Conservation (phyloP, 35 echinoderm and acorn worm genomes). For the Chiridota heheva region DNA sequence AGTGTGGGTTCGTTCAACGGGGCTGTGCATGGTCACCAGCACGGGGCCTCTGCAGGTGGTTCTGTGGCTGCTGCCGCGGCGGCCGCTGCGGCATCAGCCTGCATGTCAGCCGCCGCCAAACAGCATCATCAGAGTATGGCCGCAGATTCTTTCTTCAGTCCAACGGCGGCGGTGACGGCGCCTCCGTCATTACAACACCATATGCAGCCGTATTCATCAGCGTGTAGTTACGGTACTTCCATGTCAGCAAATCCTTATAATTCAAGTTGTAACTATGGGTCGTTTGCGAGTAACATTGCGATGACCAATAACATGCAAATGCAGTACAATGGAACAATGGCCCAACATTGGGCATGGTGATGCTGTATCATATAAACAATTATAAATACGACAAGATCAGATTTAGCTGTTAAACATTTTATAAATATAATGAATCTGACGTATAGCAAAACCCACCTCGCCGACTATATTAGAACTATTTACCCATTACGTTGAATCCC, state of each 20-base stretch:
- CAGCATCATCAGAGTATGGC: constrained; percentile 67
- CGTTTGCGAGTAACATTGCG: constrained; percentile 71
- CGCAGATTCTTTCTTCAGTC: constrained; percentile 58
- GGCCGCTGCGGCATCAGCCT: constrained; percentile 67
- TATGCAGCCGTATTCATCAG: constrained; percentile 82
- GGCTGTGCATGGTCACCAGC: constrained; percentile 29
- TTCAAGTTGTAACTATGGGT: constrained; percentile 65
- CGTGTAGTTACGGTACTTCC: constrained; percentile 64
- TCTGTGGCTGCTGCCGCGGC: constrained; percentile 54
- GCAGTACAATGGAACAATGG: constrained; percentile 80
- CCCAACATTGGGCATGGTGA: constrained; percentile 80
- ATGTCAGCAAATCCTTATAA: constrained; percentile 64
- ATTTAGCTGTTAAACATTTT: too few species aligned
- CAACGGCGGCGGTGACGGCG: constrained; percentile 64
- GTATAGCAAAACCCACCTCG: too few species aligned
- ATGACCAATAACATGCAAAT: constrained; percentile 84
- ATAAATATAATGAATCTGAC: too few species aligned
- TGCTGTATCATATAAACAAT: too few species aligned
- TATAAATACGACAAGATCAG: too few species aligned
- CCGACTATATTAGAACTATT: too few species aligned
- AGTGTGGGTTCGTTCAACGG: constrained; percentile 38
- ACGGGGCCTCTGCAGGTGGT: constrained; percentile 8
- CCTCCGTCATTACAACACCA: constrained; percentile 72
- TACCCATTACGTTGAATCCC: too few species aligned
- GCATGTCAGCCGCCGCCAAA: constrained; percentile 73